Base-by-base conservation (phyloP, 2,113 vertebrate genomes). In the Maccullochella peelii region DNA sequence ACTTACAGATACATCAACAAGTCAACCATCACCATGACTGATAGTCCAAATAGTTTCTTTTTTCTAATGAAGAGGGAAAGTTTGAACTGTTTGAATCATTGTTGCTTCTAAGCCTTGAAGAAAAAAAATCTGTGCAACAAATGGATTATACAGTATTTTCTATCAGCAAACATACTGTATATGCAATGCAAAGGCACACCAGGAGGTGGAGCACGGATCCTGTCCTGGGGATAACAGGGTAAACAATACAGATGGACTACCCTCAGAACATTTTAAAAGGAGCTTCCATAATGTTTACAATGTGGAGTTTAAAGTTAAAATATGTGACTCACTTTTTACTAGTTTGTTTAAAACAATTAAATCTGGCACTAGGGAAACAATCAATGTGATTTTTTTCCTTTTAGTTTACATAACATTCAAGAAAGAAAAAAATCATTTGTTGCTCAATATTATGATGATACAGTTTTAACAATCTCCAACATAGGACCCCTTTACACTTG, bases 181-280 rank as follows among this genome's bases (percentile, higher is more conserved):
- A 74, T 90, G 94, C 88, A 93, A 92, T 88, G 73, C 88, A 92
- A 93, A 94, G 93, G 93, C 92, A 93, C 93, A 89, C 93, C 93
- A 92, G 88, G 76, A 91, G 92, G 91, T 91, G 93, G 92, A 91
- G 94, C 90, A 88, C 92, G 93, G 86, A 78, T 86, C 83, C 86
- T 84, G 84, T 76, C 71, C 67, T 75, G 70, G 23, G 66, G 66
- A 73, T 11, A 72, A 79, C 33, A 70, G 70, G 79, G n/a, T 52
- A 36, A 73, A 63, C 20, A 7, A 59, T 14, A 61, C 11, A 77
- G 62, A 77, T 15, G 40, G n/a, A 78, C 61, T 49, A 55, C 33
- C 74, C 79, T 79, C 72, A 77, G 75, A 79, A 88, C 82, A 71
- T 86, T 90, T 84, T 82, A 67, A 84, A 88, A 76, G 73, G 79